Base-by-base conservation (phyloP, 2,797 vertebrate species). In the Myoxocephalus aenaeus region DNA sequence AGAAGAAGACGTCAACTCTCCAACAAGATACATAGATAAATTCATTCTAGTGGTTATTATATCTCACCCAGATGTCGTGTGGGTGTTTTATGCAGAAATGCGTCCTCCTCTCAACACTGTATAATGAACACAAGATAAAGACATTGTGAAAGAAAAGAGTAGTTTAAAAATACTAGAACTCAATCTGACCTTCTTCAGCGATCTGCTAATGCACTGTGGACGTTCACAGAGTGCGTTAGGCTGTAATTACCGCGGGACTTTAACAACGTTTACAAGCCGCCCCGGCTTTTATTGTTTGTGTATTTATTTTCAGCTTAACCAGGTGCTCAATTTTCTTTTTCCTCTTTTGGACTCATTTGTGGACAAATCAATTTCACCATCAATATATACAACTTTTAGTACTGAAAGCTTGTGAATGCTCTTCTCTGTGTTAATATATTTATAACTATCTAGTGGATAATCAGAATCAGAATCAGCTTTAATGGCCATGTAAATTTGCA, bases 11-110 rank as follows among this genome's bases (percentile, higher is more conserved):
- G 56, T 56, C 71, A 66, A 72, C 70, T 73, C 64, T 65, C 64
- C 58, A 75, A 79, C 56, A 56, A 53, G 72, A 74, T 53, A 48
- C 38, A 50, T 38, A 64, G 66, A 79, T 76, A 67, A 80, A 83
- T 75, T 65, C 58, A 83, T 50, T 65, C 27, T 20, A 42, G 61
- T 40, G 65, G n/a, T 77, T 81, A 58, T 80, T 51, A 54, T 61
- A 75, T 50, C 22, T 62, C 65, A 65, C 58, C 80, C 44, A 65
- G 65, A 72, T 76, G 70, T 13, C 34, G 32, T 57, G 36, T 1
- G 51, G 34, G 38, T 75, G 38, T 81, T 75, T 80, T 51, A 62
- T 64, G 38, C 29, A 11, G 57, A 73, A 79, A 32, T 4, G 44
- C 75, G 50, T 75, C 59, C 36, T 58, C 46, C 32, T 46, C 65